Conservation (phyloP, 2,888 invertebrate species). For the Orthosia gothica region DNA sequence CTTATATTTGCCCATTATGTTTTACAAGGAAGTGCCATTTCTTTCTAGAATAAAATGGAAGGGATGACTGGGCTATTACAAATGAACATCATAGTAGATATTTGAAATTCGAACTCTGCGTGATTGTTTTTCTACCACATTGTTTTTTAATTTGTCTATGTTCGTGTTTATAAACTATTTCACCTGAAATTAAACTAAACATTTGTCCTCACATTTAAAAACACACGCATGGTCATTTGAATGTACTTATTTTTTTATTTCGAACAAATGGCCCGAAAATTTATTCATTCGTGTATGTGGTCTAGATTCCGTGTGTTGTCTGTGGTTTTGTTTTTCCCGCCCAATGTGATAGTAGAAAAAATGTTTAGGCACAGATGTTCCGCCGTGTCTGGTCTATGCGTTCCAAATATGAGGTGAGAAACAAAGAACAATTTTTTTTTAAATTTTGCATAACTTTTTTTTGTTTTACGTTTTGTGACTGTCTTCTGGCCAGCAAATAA, state of each 20-base stretch:
- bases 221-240: slow-evolving; percentile 50
- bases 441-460: too few species aligned
- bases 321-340: slow-evolving; percentile 41
- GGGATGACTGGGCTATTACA: not conserved
- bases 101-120: not conserved
- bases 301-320: slow-evolving; percentile 48
- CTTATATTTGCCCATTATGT: not conserved
- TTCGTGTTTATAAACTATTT: slow-evolving; percentile 3
- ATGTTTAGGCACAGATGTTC: slow-evolving; percentile 67
- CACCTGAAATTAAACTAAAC: not conserved
- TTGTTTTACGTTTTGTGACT: not conserved
- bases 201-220: slow-evolving; percentile 43
- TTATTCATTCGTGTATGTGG: slow-evolving; percentile 49
- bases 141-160: not conserved
- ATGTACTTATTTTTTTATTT: slow-evolving; percentile 13
- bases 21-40: too few species aligned
- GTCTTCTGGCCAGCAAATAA: not conserved
- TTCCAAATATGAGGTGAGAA: slow-evolving; percentile 62
- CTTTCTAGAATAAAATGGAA: too few species aligned
- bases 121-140: not conserved
- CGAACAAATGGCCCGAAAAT: slow-evolving; percentile 21
- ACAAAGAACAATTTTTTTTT: not conserved
- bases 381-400: slow-evolving; percentile 64
- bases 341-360: slow-evolving; percentile 54
- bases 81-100: not conserved